Percentiles rank a stretch among this genome's conserved stretches.
These are phyloP conservation scores for Habropoda laboriosa DNA, from an alignment of 1,140 invertebrate genomes.

Conservation along the genomic window DNA sequence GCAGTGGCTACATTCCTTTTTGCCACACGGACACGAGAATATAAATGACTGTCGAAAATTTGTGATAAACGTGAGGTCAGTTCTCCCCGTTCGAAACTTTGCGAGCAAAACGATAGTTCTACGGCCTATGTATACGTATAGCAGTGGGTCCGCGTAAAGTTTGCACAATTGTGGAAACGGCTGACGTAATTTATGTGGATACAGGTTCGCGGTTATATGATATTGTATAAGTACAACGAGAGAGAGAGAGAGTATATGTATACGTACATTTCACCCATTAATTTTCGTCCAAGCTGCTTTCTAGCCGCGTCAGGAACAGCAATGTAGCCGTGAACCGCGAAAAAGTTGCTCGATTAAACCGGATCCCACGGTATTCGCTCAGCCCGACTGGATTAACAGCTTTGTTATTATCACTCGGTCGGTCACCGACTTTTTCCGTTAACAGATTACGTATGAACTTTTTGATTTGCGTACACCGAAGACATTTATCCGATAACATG, in stretches of 20 bases:
- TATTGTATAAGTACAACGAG: constrained; percentile 61
- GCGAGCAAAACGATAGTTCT: constrained; percentile 49
- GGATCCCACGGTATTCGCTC: constrained; percentile 39
- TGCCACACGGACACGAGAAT: constrained; percentile 1
- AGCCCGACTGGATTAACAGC: constrained; percentile 43
- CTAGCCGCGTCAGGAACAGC: constrained; percentile 63
- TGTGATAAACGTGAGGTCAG: constrained; percentile 41
- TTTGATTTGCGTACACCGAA: constrained; percentile 31
- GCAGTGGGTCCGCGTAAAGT: constrained; percentile 36
- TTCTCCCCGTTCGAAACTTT: constrained; percentile 52
- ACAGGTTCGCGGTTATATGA: constrained; percentile 55
- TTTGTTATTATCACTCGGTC: constrained; percentile 36
- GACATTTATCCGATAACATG: constrained; percentile 39
- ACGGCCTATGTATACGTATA: constrained; percentile 22
- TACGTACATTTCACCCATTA: constrained; percentile 64
- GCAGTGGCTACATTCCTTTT: constrained; percentile 3
- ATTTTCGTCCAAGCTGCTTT: constrained; percentile 66
- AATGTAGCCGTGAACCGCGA: constrained; percentile 58
- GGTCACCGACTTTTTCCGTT: constrained; percentile 26
- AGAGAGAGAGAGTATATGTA: constrained; percentile 17
- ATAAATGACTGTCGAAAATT: constrained; percentile 59
- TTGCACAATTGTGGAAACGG: constrained; percentile 57
- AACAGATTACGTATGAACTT: constrained; percentile 41
- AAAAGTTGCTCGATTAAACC: constrained; percentile 70
- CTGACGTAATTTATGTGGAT: constrained; percentile 64